Conservation (phyloP, 2,113 vertebrate species). For the Periophthalmodon schlosseri region DNA sequence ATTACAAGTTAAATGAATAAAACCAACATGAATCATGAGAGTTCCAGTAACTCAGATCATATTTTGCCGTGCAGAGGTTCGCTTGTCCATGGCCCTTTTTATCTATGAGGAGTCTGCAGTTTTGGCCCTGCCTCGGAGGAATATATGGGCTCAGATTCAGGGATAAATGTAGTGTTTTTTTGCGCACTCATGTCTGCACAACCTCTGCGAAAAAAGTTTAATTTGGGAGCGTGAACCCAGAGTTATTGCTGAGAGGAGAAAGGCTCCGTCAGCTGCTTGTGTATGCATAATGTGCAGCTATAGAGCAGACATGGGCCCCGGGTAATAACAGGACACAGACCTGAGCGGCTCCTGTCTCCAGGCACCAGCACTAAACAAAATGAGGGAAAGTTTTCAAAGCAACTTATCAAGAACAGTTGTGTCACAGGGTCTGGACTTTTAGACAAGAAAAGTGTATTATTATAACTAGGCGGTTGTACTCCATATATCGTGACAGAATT, state of each 20-base stretch:
- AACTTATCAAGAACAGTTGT: neutral
- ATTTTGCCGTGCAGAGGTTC: neutral
- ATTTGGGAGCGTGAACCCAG: slow-evolving; percentile 20
- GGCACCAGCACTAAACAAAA: neutral
- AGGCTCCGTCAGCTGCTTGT: slow-evolving; percentile 11
- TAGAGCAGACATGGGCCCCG: neutral
- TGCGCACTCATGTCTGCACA: slow-evolving; percentile 61
- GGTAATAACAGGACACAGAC: slow-evolving; percentile 15
- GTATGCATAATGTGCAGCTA: slow-evolving; percentile 2
- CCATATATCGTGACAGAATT: too few relatives aligned
- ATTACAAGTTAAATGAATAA: too few relatives aligned
- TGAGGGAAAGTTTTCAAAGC: neutral
- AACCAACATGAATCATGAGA: too few relatives aligned
- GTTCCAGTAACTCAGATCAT: neutral
- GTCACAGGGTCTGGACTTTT: too few relatives aligned
- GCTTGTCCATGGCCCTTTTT: neutral
- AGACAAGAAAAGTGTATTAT: too few relatives aligned
- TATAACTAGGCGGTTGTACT: too few relatives aligned
- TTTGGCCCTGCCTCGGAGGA: slow-evolving; percentile 52
- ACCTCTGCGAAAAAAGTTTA: slow-evolving; percentile 31
- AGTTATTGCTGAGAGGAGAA: slow-evolving; percentile 20
- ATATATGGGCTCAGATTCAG: slow-evolving; percentile 53
- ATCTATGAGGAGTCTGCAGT: slow-evolving; percentile 41
- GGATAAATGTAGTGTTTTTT: slow-evolving; percentile 56
- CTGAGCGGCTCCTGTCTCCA: neutral